Base-by-base conservation (phyloP, 2,888 invertebrate genomes). In the Baccha elongata region DNA sequence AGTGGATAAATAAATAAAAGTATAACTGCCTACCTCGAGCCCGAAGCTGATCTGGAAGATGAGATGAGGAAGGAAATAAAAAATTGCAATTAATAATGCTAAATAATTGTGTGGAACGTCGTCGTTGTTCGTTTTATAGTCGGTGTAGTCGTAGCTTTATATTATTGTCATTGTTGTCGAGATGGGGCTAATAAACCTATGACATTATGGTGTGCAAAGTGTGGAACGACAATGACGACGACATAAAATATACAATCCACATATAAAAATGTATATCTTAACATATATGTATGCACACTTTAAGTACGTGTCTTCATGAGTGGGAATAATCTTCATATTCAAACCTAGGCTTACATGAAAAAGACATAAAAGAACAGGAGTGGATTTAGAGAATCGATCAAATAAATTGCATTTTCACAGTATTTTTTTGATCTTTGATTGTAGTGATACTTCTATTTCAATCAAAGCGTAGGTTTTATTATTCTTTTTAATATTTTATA, bases 181-280 rank as follows among this genome's bases (percentile, higher is more conserved):
- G 44, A 46, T 68, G 46, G 78, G 67, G 76, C 76, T 55, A 68
- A 83, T 83, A 83, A 83, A 78, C 78, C 37, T 67, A 68, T 68
- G 69, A 78, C 83, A 83, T 83, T 72, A 83, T 83, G 53, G 78
- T 73, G 83, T 78, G 83, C 83, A 78, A 83, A 83, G 83, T 83
- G 78, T 83, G 68, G 83, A 83, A 83, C 83, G 72, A 78, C 78
- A 48, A 67, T 50, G 73, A 79, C 58, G 67, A 74, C 35, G 53
- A 53, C 55, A 53, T 69, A 73, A 67, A 74, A 79, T 60, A 67
- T 62, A 73, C 60, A 72, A 72, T 71, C 58, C 72, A 65, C 78
- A 60, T 44, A 64, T 15, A 42, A 29, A 8, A 37, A 71, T 35
- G 40, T 21, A 58, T 53, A 50, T 37, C 26, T n/a, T n/a, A 19